Percentiles rank a stretch among this genome's conserved stretches.
Conservation (phyloP, 2,113 vertebrate genomes). For the Calyptommatus sinebrachiatus region DNA sequence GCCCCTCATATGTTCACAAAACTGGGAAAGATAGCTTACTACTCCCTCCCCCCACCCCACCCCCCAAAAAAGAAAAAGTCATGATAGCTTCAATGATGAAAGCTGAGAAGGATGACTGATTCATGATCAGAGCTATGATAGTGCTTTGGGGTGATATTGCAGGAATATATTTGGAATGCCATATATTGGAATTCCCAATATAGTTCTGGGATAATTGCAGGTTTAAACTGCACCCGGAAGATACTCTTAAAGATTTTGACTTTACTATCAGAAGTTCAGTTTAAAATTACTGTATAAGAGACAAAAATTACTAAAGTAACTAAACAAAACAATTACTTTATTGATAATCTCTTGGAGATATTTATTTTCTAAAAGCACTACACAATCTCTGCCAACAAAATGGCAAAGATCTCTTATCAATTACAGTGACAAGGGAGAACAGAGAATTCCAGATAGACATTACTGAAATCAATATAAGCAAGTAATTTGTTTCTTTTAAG, state of each 20-base stretch:
- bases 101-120: too few relatives aligned
- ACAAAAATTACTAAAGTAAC: neutral
- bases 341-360: constrained; percentile 20
- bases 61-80: too few relatives aligned
- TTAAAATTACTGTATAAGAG: neutral
- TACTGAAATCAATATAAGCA: neutral
- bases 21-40: too few relatives aligned
- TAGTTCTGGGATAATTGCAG: too few relatives aligned
- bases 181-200: neutral
- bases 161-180: neutral
- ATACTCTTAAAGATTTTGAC: neutral
- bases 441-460: neutral
- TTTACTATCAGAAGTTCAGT: neutral
- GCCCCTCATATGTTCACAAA: too few relatives aligned
- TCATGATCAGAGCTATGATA: too few relatives aligned
- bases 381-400: constrained; percentile 10
- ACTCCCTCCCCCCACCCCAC: too few relatives aligned
- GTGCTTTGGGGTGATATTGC: neutral
- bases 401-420: neutral
- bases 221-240: neutral
- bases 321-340: constrained; percentile 23
- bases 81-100: too few relatives aligned
- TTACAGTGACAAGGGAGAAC: neutral
- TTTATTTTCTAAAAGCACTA: neutral
- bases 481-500: neutral